Base-by-base conservation (phyloP, 64 coral and sea anemone genomes). In the Acropora yongei region DNA sequence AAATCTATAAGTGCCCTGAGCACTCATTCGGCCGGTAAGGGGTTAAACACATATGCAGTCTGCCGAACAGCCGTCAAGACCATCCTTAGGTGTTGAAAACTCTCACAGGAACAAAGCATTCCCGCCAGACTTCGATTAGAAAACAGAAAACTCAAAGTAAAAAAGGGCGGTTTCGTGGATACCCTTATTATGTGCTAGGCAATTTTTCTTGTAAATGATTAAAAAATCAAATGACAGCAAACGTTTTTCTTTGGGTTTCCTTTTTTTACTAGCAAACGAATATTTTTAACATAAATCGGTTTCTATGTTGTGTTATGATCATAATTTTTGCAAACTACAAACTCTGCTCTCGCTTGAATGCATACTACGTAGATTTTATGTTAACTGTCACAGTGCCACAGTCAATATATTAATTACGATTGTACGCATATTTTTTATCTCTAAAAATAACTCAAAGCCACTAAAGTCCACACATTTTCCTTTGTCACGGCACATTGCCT, bases 381-480 rank as follows among this genome's bases (percentile, higher is more conserved):
- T 40, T 58, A 63, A 63, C 58, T 63, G 58, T 63, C 58, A 63
- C 58, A 63, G 12, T 63, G 58, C 58, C 58, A 12, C 12, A 63
- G 58, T 63, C 58, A 63, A 63, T 14, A 63, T 63, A 63, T 63
- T 63, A 63, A 63, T 63, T 63, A 63, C 58, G 12, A 63, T 63
- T 71, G 18, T 71, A 71, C n/a, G 9, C 30, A 71, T 71, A 71
- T 83, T 30, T 83, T 83, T 63, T 55, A 49, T 83, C 57, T 83
- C 80, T 44, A 83, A 75, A 75, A 75, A 75, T 39, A 75, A 75
- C 72, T 75, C 84, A 49, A 71, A 87, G 43, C 84, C 84, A 49
- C 77, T 91, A 73, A 80, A 90, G 60, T 73, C 81, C 90, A 86
- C 81, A 92, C 53, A 58, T 73, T 76, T 57, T 44, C 90, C 90